These are phyloP conservation scores for Tinea pellionella DNA, from an alignment of 2,888 invertebrate species.

Conservation along the genomic window DNA sequence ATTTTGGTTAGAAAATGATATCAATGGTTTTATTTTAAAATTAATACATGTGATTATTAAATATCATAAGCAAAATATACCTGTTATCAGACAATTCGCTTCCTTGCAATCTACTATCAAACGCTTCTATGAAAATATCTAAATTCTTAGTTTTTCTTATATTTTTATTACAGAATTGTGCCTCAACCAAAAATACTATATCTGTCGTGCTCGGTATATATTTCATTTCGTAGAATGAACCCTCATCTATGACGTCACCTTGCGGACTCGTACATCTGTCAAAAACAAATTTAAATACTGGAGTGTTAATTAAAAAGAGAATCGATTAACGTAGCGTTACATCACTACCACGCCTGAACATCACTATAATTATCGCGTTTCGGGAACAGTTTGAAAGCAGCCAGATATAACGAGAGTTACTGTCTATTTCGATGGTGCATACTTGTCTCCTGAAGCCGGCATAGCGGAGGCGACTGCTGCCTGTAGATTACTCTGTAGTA, in stretches of 20 bases:
- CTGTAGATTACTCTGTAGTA: too few relatives aligned
- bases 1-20: too few relatives aligned
- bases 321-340: too few relatives aligned
- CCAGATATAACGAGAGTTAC: too few relatives aligned
- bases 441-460: too few relatives aligned
- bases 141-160: slow-evolving; percentile 75
- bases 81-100: slow-evolving; percentile 76
- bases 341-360: neutral
- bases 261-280: slow-evolving; percentile 76
- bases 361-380: too few relatives aligned
- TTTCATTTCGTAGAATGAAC: slow-evolving; percentile 76
- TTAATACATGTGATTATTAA: too few relatives aligned
- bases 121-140: slow-evolving; percentile 73
- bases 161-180: slow-evolving; percentile 83
- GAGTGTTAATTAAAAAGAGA: too few relatives aligned
- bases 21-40: too few relatives aligned
- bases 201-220: slow-evolving; percentile 80
- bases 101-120: slow-evolving; percentile 77
- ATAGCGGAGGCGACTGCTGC: too few relatives aligned
- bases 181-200: slow-evolving; percentile 90
- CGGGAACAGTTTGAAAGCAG: too few relatives aligned
- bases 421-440: too few relatives aligned
- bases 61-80: slow-evolving; percentile 36
- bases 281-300: neutral
- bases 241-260: slow-evolving; percentile 78